phyloP scores from a whole-genome alignment of 2,888 invertebrate genomes.

The Hemicrepidius hirtus region DNA sequence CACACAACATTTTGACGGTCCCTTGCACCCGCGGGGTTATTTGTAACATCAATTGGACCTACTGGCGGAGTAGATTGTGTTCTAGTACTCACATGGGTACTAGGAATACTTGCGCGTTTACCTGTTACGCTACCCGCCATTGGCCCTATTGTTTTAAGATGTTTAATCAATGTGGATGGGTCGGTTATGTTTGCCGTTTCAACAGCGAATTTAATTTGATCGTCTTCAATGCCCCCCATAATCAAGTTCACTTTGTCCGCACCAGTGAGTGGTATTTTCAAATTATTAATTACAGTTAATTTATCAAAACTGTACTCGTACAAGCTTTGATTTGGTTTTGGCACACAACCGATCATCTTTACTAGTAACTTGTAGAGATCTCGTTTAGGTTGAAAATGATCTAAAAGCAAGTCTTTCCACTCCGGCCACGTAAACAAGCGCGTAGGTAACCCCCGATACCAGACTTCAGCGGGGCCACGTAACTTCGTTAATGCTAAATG shows the following conservation, averaged over 20 bases:
- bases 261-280: slow-evolving; percentile 6
- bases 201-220: slow-evolving; percentile 26
- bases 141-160: too few relatives aligned
- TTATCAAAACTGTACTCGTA: slow-evolving; percentile 30
- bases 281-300: slow-evolving; percentile 15
- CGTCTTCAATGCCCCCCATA: slow-evolving; percentile 25
- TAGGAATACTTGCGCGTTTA: too few relatives aligned
- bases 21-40: too few relatives aligned
- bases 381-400: slow-evolving; percentile 57
- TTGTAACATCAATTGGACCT: too few relatives aligned
- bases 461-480: slow-evolving; percentile 41
- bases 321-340: slow-evolving; percentile 5
- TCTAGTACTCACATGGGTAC: too few relatives aligned
- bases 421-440: slow-evolving; percentile 57
- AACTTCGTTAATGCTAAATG: slow-evolving; percentile 49
- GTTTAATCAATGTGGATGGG: neutral
- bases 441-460: slow-evolving; percentile 55
- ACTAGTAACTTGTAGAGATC: slow-evolving; percentile 45
- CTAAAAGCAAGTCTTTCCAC: slow-evolving; percentile 57
- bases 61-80: too few relatives aligned
- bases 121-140: too few relatives aligned
- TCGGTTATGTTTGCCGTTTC: neutral
- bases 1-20: too few relatives aligned
- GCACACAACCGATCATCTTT: slow-evolving; percentile 8
- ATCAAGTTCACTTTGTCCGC: slow-evolving; percentile 27